Base-by-base conservation (phyloP, 1,140 invertebrate species). In the Heliothis subflexa region DNA sequence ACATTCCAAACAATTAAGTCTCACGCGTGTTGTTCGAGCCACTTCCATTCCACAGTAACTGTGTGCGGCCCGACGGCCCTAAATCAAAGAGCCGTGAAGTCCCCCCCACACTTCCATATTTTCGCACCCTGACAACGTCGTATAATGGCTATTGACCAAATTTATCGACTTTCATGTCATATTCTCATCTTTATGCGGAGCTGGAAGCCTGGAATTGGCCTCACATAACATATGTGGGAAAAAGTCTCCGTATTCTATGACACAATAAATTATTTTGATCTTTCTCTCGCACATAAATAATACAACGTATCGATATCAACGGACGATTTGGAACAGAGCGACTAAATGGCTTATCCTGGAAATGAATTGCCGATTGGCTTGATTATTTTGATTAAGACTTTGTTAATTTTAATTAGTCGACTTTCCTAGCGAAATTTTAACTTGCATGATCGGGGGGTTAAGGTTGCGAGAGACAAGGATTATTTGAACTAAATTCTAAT, bases 121-220 rank as follows among this genome's bases (percentile, higher is more conserved):
- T 93, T 93, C 91, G 83, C 91, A 88, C 92, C 89, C 91, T 86
- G 79, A 92, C 89, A 91, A 87, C 87, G 91, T 87, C 89, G 85
- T 92, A 91, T 93, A 94, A 94, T 92, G 86, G 91, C 91, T 90
- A 91, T 92, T 92, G 92, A 91, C 87, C 87, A 91, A 92, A 94
- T 93, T 92, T 94, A 94, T 92, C 86, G 91, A 91, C 90, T 90
- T 89, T 90, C 83, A 85, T 88, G 90, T 91, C 91, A 88, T 91
- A 91, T 92, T 92, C 89, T 86, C 86, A 89, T 90, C 88, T 90
- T 92, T 91, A 90, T 90, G 89, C 86, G 83, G 80, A 78, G 76
- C 70, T 86, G 82, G 81, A 78, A 68, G 78, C 78, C 68, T 82
- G 81, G 78, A 85, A 89, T 90, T 88, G 85, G 85, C 75, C 84